Evolutionary conservation across 2,888 invertebrate species (phyloP).

Genomic region (Nematopogon swammerdamellus): DNA sequence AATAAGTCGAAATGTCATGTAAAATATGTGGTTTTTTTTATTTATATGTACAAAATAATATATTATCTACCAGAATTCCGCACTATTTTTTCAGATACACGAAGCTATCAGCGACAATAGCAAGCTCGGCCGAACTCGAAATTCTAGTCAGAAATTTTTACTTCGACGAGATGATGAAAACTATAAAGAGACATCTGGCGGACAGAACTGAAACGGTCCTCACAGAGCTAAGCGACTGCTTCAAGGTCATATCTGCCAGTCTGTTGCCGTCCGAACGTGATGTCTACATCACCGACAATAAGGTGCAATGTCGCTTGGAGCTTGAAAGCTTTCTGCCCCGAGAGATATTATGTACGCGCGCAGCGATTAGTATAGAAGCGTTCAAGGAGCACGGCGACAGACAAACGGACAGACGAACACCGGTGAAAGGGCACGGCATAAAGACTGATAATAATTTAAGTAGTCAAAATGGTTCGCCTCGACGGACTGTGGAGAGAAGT

Average conservation of each 20-base stretch:
- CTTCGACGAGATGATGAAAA: conserved; percentile 79
- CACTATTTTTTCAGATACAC: conserved; percentile 63
- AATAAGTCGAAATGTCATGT: too few relatives aligned
- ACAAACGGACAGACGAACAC: conserved; percentile 25
- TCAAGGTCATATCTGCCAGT: conserved; percentile 50
- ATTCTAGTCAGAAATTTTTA: conserved; percentile 71
- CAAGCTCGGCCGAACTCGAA: conserved; percentile 72
- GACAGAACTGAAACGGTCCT: conserved; percentile 43
- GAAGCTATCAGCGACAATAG: conserved; percentile 75
- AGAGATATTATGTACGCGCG: conserved; percentile 60
- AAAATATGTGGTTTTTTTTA: too few relatives aligned
- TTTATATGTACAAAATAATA: too few relatives aligned
- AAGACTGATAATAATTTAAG: conserved; percentile 45
- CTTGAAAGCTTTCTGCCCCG: conserved; percentile 56
- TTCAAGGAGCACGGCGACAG: conserved; percentile 34
- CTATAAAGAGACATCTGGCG: conserved; percentile 49
- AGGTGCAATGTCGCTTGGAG: conserved; percentile 34
- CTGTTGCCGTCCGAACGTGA: conserved; percentile 54
- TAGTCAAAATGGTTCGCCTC: conserved; percentile 29
- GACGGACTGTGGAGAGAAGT: conserved; percentile 23
- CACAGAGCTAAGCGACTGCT: conserved; percentile 54
- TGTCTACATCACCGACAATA: conserved; percentile 43
- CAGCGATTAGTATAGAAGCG: conserved; percentile 62
- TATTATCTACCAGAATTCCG: too few relatives aligned
- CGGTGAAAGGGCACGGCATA: conserved; percentile 33